Percentiles rank a stretch among this genome's conserved stretches.
phyloP scores from a whole-genome alignment of 2,797 vertebrate species.

The Coendou prehensilis region DNA sequence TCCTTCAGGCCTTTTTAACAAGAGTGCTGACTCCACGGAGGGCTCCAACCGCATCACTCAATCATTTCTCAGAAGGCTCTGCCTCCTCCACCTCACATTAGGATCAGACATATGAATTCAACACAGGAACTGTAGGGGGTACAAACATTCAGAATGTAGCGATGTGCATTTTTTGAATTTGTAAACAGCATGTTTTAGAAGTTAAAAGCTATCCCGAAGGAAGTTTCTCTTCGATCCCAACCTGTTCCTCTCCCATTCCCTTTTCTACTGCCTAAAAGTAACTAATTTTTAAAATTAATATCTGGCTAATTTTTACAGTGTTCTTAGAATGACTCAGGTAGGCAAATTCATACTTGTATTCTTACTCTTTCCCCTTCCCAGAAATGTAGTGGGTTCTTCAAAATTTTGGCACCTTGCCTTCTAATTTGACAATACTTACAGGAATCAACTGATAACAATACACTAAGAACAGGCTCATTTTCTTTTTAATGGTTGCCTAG shows the following conservation, averaged over 20 bases:
- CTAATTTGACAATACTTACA: background rate
- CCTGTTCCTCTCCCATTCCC: too few relatives aligned
- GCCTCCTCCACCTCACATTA: background rate
- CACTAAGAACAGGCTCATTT: background rate
- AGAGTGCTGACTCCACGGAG: background rate
- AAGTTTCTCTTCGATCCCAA: background rate
- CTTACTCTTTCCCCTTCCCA: background rate
- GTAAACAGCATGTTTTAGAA: background rate
- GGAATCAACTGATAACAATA: background rate
- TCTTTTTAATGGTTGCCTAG: background rate
- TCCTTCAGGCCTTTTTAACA: background rate
- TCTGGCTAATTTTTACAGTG: constrained; percentile 27
- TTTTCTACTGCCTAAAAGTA: background rate
- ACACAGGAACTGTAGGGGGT: too few relatives aligned
- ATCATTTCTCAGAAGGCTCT: background rate
- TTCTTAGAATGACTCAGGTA: background rate
- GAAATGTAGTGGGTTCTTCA: background rate
- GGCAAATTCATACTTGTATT: background rate
- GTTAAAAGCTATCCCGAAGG: background rate
- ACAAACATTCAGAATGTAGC: background rate
- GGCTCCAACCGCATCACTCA: background rate
- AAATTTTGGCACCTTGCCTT: background rate
- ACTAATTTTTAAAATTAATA: constrained; percentile 40
- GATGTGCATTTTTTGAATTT: background rate
- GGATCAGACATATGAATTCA: background rate